Base-by-base conservation (phyloP, 2,888 invertebrate species). In the Epistrophe eligans region DNA sequence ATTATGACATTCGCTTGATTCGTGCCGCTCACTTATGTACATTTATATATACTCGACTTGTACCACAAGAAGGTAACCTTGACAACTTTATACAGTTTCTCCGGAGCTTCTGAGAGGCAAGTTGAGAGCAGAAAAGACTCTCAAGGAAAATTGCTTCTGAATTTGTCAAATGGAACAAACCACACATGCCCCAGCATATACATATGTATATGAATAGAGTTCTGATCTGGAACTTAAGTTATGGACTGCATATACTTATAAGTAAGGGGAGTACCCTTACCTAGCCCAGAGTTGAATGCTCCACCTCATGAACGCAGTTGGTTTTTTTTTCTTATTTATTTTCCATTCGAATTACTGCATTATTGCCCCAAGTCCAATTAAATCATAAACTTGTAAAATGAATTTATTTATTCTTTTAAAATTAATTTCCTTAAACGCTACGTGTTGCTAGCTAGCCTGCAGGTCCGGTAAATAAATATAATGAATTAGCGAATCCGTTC, bases 21-120 rank as follows among this genome's bases (percentile, higher is more conserved):
- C 55, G 72, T 35, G 72, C 58, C 76, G 66, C 70, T 80, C 80
- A 77, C 80, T 76, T 84, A 52, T 13, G 24, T 24, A 24, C 3
- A 8, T n/a, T n/a, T n/a, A n/a, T n/a, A 8, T 50, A 19, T 38
- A 55, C 28, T 48, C 40, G 48, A 24, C 24, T 2, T 24, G 3
- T 71, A 76, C 71, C 71, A 32, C 72, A 62, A 40, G 52, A 52
- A 11, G 45, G 15, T 72, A 66, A 77, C 84, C 84, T 80, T 84
- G 84, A 84, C 84, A 80, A 84, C 80, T 84, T 58, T 76, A 80
- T 77, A 80, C 52, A 55, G 60, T 84, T 84, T 84, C 84, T 72
- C 48, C 1, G 13, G 17, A 19, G 35, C 45, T 19, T 40, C 62
- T 66, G 28, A 55, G 55, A 15, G 52, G 17, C 50, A 55, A 57